These are phyloP conservation scores for Hirtodrosophila duncani DNA, from an alignment of 2,888 invertebrate species.

Conservation along the genomic window DNA sequence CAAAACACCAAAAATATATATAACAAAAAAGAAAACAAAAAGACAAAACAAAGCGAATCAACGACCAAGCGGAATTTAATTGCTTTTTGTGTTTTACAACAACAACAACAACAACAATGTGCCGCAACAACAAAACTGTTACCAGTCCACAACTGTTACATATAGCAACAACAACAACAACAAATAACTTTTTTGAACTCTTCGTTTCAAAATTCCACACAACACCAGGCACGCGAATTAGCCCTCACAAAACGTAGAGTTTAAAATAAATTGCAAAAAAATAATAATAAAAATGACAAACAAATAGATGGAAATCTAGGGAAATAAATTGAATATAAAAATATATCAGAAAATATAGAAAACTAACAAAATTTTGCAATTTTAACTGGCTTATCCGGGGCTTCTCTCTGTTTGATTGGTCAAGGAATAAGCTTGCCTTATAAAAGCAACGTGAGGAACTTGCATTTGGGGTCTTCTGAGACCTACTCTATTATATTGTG, in stretches of 20 bases:
- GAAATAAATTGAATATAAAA: too few species aligned
- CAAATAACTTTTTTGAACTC: constrained; percentile 5
- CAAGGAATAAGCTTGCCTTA: too few species aligned
- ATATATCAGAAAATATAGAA: too few species aligned
- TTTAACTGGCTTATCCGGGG: too few species aligned
- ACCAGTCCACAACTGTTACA: neutral
- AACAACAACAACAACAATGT: constrained; percentile 10
- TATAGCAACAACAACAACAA: constrained; percentile 8
- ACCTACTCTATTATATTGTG: too few species aligned
- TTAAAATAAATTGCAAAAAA: neutral
- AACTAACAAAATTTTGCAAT: too few species aligned
- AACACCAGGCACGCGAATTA: constrained; percentile 21
- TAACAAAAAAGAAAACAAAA: constrained; percentile 8
- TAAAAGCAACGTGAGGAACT: too few species aligned
- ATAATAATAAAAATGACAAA: constrained; percentile 8
- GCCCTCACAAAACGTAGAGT: neutral
- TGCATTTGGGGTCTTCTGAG: too few species aligned
- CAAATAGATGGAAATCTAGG: too few species aligned
- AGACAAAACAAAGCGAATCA: neutral
- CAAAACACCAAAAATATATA: neutral
- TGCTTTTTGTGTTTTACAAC: constrained; percentile 39
- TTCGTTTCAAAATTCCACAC: constrained; percentile 27
- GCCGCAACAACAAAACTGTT: neutral
- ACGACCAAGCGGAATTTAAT: constrained; percentile 22
- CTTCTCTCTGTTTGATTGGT: too few species aligned